Evolutionary conservation across 2,113 vertebrate genomes (phyloP), one percentile per base, ranked within the genome.

Genomic region (Daubentonia madagascariensis): DNA sequence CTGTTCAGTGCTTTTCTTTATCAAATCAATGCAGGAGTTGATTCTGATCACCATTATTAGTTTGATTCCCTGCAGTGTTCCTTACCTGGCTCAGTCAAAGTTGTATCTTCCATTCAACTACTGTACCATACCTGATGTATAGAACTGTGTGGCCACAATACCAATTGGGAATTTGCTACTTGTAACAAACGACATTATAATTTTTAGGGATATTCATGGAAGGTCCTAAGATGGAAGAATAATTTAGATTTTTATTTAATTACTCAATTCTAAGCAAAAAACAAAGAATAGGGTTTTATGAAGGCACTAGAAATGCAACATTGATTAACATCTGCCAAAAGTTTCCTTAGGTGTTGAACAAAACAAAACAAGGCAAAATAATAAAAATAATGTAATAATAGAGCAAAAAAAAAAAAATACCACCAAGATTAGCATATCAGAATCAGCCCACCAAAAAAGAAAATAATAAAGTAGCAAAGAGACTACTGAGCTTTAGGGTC

Each of bases 391-490:
- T 57, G 40, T 40, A 32, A 88, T 85, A 67, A 85, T 22, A 30
- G 79, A 80, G 13, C 43, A 63, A 70, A 59, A 79, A 32, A 61
- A 1, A 54, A 63, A 63, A 70, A 59, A 20, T 22, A 57, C 40
- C 40, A 1, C 45, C 63, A 70, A 76, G 54, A 63, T 91, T 83
- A 94, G 45, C 63, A 4, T 61, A 96, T 98, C 97, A 48, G 3
- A 98, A 94, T 40, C 8, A 86, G 98, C 97, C 98, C 98, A 98
- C 98, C 98, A 97, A 89, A 98, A 99, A 98, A 96, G 96, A 97
- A 98, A 98, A 98, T 61, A 98, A 98, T 94, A 96, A 98, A 97
- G 96, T 94, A 89, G 98, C 97, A 98, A 87, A 97, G 97, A 98
- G 98, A 90, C 96, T 86, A 93, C 94, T 91, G 95, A 95, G 97